Evolutionary conservation across 2,113 vertebrate species (phyloP), one percentile per base, ranked within the genome.

Genomic region (Sula dactylatra): DNA sequence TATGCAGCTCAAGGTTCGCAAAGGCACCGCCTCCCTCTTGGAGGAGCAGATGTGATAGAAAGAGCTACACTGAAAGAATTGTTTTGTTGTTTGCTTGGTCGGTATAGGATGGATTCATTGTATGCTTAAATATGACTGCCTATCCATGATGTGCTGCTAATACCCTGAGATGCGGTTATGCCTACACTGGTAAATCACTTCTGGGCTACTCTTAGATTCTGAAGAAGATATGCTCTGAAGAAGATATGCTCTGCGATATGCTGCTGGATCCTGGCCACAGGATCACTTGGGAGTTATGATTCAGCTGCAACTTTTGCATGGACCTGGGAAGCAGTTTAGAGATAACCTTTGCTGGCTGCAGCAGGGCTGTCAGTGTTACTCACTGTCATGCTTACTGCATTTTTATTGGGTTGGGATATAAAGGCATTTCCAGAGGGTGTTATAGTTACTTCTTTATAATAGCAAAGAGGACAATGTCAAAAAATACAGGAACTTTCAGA

Each of bases 121-220:
- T 21, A 5, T 2, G 12, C 55, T 54, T 38, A 26, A 66, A 19
- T 15, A 18, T 0, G 44, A 26, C 29, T 8, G 66, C 2, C 1
- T 32, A 5, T 26, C 40, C 50, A 62, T 58, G 22, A 11, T 3
- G 11, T 36, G n/a, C 45, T 52, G 24, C 25, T 44, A 32, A 0
- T 69, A 32, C 45, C 8, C 19, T 2, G 27, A 36, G 15, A 38
- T 24, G 27, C 8, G 45, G 22, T 16, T 65, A 14, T 54, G 40
- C 44, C 69, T 25, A 7, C 4, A 1, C 34, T 4, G 44, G 22
- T 36, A 58, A 32, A 89, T 52, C 24, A 4, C 45, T 74, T 50
- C 29, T 50, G 56, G 61, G 6, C 3, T 2, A n/a, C 0, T 0
- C 17, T 54, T 1, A 8, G n/a, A 18, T 49, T 17, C 56, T 31